These are phyloP conservation scores for Calephelis perditalis DNA, from an alignment of 2,888 invertebrate genomes.

Conservation along the genomic window DNA sequence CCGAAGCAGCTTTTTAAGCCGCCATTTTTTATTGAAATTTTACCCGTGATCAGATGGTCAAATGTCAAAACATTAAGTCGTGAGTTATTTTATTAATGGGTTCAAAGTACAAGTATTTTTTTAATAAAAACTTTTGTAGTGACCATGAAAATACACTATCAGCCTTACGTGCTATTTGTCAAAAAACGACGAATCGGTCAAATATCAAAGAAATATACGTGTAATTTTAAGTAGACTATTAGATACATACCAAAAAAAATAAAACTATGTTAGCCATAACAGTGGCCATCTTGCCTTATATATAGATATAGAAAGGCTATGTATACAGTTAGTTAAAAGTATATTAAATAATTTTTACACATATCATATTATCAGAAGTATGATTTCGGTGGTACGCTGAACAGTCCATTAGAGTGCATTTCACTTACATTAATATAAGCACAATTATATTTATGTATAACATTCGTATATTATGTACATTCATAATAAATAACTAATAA, in stretches of 20 bases:
- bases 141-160: neutral
- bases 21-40: too few relatives aligned
- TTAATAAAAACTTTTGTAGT: neutral
- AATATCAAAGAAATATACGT: conserved; percentile 65
- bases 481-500: conserved; percentile 71
- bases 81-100: too few relatives aligned
- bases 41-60: too few relatives aligned
- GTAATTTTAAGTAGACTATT: conserved; percentile 57
- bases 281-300: conserved; percentile 74
- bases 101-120: neutral
- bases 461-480: conserved; percentile 52
- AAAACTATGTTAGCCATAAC: conserved; percentile 61
- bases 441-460: conserved; percentile 64
- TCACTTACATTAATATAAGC: conserved; percentile 70
- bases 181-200: conserved; percentile 53
- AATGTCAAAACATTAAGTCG: too few relatives aligned
- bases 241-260: conserved; percentile 55
- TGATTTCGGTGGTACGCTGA: conserved; percentile 45
- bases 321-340: conserved; percentile 30
- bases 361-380: conserved; percentile 48
- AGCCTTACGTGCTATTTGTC: conserved; percentile 24
- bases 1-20: conserved; percentile 13
- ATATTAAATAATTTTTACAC: conserved; percentile 45
- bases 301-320: conserved; percentile 35
- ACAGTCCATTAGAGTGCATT: conserved; percentile 72